These are phyloP conservation scores for Trichonephila inaurata DNA, from an alignment of 1,140 invertebrate species.

Conservation along the genomic window DNA sequence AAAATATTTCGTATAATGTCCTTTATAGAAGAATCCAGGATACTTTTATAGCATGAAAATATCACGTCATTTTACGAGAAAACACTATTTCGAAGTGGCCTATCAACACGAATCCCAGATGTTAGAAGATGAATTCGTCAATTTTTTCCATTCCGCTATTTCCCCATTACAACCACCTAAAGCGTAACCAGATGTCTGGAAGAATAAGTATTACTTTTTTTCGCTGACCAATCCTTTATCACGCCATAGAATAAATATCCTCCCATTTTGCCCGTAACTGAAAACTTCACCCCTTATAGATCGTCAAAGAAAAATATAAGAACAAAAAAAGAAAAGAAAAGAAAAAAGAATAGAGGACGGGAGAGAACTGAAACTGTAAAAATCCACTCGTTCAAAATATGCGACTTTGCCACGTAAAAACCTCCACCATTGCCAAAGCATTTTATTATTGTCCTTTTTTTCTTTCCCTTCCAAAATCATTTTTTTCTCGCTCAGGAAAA, in stretches of 20 bases:
- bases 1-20: no score
- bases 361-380: neutral
- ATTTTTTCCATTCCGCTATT: neutral
- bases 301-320: neutral
- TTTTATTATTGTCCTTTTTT: slow-evolving; percentile 16
- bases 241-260: neutral
- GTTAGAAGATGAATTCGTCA: neutral
- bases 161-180: no score
- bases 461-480: neutral
- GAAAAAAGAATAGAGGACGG: neutral
- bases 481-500: slow-evolving; percentile 12
- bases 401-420: neutral
- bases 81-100: neutral
- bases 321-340: neutral
- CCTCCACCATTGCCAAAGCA: neutral
- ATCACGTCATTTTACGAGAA: no score
- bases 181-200: neutral
- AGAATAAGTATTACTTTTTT: neutral
- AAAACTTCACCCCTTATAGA: neutral
- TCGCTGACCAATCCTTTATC: neutral
- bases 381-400: slow-evolving; percentile 32
- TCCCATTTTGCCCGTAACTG: neutral
- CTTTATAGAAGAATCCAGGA: no score
- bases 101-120: neutral
- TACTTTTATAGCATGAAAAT: no score